phyloP scores from a whole-genome alignment of 1,140 invertebrate species.

The Drosophila kikkawai region DNA sequence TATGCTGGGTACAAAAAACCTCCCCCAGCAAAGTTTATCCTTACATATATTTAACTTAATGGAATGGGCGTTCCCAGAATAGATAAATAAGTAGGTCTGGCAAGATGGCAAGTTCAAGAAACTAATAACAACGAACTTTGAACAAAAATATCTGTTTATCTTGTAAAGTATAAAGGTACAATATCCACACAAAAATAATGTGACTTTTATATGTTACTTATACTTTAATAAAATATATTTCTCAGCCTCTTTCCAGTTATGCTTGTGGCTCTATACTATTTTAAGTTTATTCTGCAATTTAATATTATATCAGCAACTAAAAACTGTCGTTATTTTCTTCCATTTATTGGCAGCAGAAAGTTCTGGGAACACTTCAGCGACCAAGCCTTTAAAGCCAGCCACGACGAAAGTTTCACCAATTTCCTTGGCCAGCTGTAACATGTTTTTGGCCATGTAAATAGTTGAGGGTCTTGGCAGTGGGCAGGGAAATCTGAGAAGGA shows the following conservation, averaged over 20 bases:
- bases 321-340: slow-evolving; percentile 31
- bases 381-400: slow-evolving; percentile 40
- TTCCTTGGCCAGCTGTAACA: slow-evolving; percentile 8
- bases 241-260: not conserved
- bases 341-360: slow-evolving; percentile 23
- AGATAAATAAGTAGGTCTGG: not conserved
- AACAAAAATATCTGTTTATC: not conserved
- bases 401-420: slow-evolving; percentile 22
- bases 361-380: not conserved
- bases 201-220: not conserved
- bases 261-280: not conserved
- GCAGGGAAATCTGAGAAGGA: slow-evolving; percentile 19
- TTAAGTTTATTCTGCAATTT: slow-evolving; percentile 5
- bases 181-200: not conserved
- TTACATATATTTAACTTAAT: slow-evolving; percentile 24
- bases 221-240: not conserved
- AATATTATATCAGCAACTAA: slow-evolving; percentile 28
- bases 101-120: not conserved
- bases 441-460: slow-evolving; percentile 45
- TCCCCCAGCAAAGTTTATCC: slow-evolving; percentile 7
- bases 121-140: not conserved
- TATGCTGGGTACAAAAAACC: slow-evolving; percentile 5
- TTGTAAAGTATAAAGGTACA: not conserved
- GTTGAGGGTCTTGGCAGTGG: slow-evolving; percentile 25
- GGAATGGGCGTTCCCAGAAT: slow-evolving; percentile 5